phyloP scores from a whole-genome alignment of 2,888 invertebrate species.

The Mesorhabditis belari region DNA sequence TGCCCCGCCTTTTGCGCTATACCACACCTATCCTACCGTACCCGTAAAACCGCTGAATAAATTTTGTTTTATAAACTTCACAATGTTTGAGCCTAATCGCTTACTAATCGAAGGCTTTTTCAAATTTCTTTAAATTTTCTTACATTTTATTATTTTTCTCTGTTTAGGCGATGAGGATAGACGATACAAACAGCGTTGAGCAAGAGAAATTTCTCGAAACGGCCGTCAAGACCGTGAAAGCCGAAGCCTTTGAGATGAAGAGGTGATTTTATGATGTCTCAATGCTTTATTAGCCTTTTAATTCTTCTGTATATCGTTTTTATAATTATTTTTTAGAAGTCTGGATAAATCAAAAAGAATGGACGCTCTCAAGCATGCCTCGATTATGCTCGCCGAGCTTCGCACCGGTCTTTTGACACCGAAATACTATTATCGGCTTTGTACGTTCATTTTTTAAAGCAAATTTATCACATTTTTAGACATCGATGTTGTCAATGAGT shows the following conservation, averaged over 20 bases:
- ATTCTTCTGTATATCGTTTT: conserved; percentile 15
- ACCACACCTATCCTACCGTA: too few species aligned
- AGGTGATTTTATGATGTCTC: conserved; percentile 67
- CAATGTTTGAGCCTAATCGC: too few species aligned
- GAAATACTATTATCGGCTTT: conserved; percentile 96
- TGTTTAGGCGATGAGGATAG: too few species aligned
- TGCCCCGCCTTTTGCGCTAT: too few species aligned
- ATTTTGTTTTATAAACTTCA: too few species aligned
- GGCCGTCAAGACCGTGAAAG: conserved; percentile 72
- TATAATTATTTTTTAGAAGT: not conserved
- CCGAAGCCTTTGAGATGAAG: conserved; percentile 96
- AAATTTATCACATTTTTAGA: conserved; percentile 61
- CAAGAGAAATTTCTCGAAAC: conserved; percentile 95
- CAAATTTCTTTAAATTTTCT: too few species aligned
- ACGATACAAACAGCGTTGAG: conserved; percentile 59
- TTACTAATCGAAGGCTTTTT: too few species aligned
- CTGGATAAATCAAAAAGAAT: conserved; percentile 62
- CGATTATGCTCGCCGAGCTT: conserved; percentile 91
- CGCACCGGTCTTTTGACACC: conserved; percentile 90
- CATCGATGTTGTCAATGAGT: conserved; percentile 96
- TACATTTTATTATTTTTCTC: too few species aligned
- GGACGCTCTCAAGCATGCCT: conserved; percentile 96
- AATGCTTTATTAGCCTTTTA: conserved; percentile 17
- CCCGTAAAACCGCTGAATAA: too few species aligned
- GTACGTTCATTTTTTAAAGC: conserved; percentile 63